Base-by-base conservation (phyloP, 2,888 invertebrate species). In the Geotrupes spiniger region DNA sequence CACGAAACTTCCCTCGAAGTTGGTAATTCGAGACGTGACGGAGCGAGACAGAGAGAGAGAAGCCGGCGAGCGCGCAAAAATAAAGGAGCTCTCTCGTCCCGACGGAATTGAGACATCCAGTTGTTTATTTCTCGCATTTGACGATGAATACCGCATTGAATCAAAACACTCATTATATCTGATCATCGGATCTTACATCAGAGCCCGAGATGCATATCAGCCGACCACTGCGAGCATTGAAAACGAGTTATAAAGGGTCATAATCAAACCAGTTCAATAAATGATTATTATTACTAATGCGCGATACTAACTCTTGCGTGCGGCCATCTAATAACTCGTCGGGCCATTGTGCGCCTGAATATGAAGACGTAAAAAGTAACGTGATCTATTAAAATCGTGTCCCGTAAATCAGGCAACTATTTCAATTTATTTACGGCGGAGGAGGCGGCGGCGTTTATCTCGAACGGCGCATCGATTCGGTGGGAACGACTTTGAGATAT, bases 131-230 rank as follows among this genome's bases (percentile, higher is more conserved):
- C 62, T 51, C 49, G 53, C 56, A 54, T 41, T 36, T 31, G 46
- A 25, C 57, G 59, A 63, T 63, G 62, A 62, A 64, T 62, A 62
- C 60, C 16, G 60, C 63, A 63, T 60, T 63, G 68, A 64, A 68
- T 68, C 66, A 68, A 67, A 67, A 66, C 67, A 64, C 63, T 68
- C 66, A 66, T 68, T 67, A 68, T 65, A 57, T 57, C 53, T 40
- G 50, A 48, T 54, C 47, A 52, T 56, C 47, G 53, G 31, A 52
- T 56, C 51, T 46, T 54, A 56, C 49, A 48, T 53, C 49, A 52
- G 44, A 31, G 28, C 42, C 27, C 31, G 54, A 61, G 66, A 64
- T 65, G 59, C 54, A 54, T 62, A 63, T 64, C 65, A 14, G 52
- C 52, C 47, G 57, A 58, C 58, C 54, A 60, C 61, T 59, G 57